These are phyloP conservation scores for chimpanzee (Pan troglodytes) DNA, from an alignment of 2,113 vertebrate species.

Conservation along the genomic window DNA sequence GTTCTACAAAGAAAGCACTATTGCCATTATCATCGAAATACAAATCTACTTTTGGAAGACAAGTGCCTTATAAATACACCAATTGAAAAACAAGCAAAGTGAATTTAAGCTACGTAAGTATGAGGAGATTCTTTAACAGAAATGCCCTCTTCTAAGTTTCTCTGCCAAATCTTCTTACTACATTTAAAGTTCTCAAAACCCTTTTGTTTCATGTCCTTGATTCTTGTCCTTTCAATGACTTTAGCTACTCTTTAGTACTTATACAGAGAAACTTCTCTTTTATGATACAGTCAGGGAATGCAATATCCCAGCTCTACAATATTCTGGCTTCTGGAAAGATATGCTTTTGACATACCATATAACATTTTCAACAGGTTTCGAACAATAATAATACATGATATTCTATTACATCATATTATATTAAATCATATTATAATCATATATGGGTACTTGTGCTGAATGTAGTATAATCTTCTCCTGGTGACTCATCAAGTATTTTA, in stretches of 20 bases:
- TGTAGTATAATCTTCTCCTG: not conserved
- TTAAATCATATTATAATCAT: not conserved
- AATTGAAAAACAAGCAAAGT: slow-evolving; percentile 8
- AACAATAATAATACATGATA: not conserved
- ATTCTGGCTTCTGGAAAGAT: not conserved
- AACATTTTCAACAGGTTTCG: not conserved
- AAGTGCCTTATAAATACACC: not conserved
- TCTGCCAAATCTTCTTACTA: not conserved
- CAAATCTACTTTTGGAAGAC: slow-evolving; percentile 13
- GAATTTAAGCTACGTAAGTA: not conserved
- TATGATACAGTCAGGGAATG: not conserved
- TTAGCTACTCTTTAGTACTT: not conserved
- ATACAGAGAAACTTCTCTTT: not conserved
- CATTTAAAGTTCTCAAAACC: not conserved
- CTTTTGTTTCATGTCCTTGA: not conserved
- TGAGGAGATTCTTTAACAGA: slow-evolving; percentile 6
- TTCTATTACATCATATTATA: not conserved
- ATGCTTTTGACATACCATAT: not conserved
- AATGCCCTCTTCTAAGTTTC: not conserved
- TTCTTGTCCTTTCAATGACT: not conserved
- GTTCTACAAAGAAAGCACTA: slow-evolving; percentile 45
- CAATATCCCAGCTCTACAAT: not conserved
- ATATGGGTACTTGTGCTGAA: not conserved
- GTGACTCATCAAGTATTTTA: slow-evolving; percentile 2
- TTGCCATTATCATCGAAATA: slow-evolving; percentile 13